Conservation (phyloP, 2,797 vertebrate genomes). For the Euphonia xanthogaster region DNA sequence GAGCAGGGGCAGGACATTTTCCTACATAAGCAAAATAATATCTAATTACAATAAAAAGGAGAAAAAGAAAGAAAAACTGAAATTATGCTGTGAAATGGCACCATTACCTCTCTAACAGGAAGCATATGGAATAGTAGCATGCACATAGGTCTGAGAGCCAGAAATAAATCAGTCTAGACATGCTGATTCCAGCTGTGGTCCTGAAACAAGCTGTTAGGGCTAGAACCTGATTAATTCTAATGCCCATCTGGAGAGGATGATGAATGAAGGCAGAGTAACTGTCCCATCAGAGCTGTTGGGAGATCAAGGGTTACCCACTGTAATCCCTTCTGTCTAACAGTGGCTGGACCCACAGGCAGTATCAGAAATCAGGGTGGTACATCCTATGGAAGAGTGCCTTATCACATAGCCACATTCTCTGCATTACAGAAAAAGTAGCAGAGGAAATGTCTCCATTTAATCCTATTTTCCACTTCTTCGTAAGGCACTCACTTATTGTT, state of each 20-base stretch:
- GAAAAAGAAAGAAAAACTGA: neutral
- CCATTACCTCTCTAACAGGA: slow-evolving; percentile 39
- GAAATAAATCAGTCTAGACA: slow-evolving; percentile 59
- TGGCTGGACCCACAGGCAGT: neutral
- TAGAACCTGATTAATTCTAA: neutral
- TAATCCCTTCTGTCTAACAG: neutral
- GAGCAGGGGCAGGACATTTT: neutral
- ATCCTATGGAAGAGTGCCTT: neutral
- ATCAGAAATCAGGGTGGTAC: neutral
- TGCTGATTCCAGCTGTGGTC: slow-evolving; percentile 45
- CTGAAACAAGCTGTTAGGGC: slow-evolving; percentile 25
- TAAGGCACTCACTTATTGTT: neutral
- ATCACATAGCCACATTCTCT: neutral
- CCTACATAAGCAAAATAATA: neutral
- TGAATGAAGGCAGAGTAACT: neutral
- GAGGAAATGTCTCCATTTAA: neutral
- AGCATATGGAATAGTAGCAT: slow-evolving; percentile 49
- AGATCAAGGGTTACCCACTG: neutral
- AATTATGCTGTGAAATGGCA: slow-evolving; percentile 15
- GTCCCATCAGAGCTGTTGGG: neutral
- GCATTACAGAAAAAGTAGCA: neutral
- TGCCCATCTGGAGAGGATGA: neutral
- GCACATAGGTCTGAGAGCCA: slow-evolving; percentile 2
- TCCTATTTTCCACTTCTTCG: neutral
- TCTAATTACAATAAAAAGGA: slow-evolving; percentile 2